Base-by-base conservation (phyloP, 2,797 vertebrate species). In the Gymnodraco acuticeps region DNA sequence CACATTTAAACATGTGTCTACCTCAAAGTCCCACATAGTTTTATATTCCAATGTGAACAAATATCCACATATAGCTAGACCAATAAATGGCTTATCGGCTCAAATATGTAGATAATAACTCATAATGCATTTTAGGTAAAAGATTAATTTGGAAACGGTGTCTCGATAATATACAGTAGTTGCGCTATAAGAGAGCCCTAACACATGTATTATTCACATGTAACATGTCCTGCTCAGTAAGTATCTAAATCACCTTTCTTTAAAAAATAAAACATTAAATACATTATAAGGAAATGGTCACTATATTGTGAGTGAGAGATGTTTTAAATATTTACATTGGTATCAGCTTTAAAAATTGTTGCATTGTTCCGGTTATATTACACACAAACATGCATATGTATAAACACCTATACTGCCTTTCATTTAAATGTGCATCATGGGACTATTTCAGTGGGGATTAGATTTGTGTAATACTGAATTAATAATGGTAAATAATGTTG, bases 361-460 rank as follows among this genome's bases (percentile, higher is more conserved):
- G 33, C 33, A 38, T 38, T 38, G 33, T 38, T 52, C 16, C 52
- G 5, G 19, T 19, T 38, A 1, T 15, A 42, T 42, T 27, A 47
- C 20, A 17, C 23, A 51, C 13, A 61, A 14, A 46, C n/a, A 51
- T 4, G 50, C 14, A 23, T 60, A 20, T 0, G 1, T 46, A 14
- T 16, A 7, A 23, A 8, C 42, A 61, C 17, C 1, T 38, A 38
- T n/a, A 17, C 3, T 66, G 62, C 20, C 5, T 71, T 71, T 66
- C 1, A 64, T 82, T 67, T 23, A 43, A 73, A 70, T 65, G 42
- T n/a, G 42, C 55, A 64, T 63, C 9, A 38, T 15, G 13, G 12
- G 54, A 68, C 5, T 55, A 15, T 48, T 48, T 76, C 27, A 70
- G 10, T 1, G 31, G 23, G 41, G 20, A 73, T 75, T 73, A 64